Base-by-base conservation (phyloP, 2,888 invertebrate species). In the Melieria crassipennis region DNA sequence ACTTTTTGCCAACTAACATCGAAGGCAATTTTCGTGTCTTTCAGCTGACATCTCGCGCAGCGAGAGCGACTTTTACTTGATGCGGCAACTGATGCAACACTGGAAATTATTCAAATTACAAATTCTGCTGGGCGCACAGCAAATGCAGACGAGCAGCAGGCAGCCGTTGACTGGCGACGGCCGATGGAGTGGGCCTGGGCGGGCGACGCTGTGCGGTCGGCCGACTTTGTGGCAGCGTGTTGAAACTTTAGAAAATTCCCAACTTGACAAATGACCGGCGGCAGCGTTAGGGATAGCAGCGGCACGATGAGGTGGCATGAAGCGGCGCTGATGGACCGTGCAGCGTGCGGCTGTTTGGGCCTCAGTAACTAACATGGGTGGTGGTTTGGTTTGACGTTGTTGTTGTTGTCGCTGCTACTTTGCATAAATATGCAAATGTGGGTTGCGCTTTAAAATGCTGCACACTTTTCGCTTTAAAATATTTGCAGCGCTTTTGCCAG, bases 61-160 rank as follows among this genome's bases (percentile, higher is more conserved):
- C 10, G 11, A 43, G 16, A 56, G 13, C 30, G 30, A 30, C 13
- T 50, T 67, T 60, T 1, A 30, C 2, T 30, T 47, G 58, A 11
- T 11, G 16, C 43, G 45, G 43, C 60, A 61, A 57, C 47, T 46
- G 16, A 62, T 52, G 64, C 69, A 56, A 72, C 30, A 30, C 68
- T 72, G 73, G 70, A 77, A 77, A 77, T 77, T 79, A 79, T 79
- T 79, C 77, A 78, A 78, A 79, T 79, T 79, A 77, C 73, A 67
- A 75, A 72, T 74, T 77, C 72, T 69, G 75, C 76, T 71, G 73
- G 78, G 78, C 75, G 75, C 75, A 61, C 78, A 77, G 76, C 50
- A 74, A 62, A 47, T 43, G 69, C 56, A 73, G 69, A 47, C 16
- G 5, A 61, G 13, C 61, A 61, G 61, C 7, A 61, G 61, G 45